phyloP scores from a whole-genome alignment of 37 sponge, comb jelly and placozoan genomes.

The Crambe crambe region DNA sequence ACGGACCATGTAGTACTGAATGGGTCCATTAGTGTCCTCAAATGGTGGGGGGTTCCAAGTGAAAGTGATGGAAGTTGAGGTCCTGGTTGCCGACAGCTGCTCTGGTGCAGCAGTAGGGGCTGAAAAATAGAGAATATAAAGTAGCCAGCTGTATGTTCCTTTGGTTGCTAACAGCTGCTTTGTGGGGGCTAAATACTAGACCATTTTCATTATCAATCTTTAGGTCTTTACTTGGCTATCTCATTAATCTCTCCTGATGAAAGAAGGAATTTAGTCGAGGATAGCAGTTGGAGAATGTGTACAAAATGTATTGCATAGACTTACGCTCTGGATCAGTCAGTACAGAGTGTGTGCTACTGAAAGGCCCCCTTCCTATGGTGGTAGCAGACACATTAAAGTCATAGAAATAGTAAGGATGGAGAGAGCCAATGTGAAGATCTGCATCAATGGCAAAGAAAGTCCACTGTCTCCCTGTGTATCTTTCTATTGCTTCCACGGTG shows the following conservation, averaged over 20 bases:
- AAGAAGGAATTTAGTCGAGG: too few relatives aligned
- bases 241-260: too few relatives aligned
- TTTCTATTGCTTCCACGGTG: neutral
- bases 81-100: neutral
- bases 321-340: slow-evolving; percentile 11
- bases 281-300: too few relatives aligned
- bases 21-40: slow-evolving; percentile 32
- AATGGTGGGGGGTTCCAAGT: slow-evolving; percentile 45
- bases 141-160: too few relatives aligned
- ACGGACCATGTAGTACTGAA: slow-evolving; percentile 24
- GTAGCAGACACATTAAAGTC: slow-evolving; percentile 28
- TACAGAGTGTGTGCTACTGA: neutral
- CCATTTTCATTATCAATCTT: too few relatives aligned
- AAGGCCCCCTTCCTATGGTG: slow-evolving; percentile 37
- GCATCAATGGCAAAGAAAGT: neutral
- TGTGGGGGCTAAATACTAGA: too few relatives aligned
- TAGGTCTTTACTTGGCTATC: too few relatives aligned
- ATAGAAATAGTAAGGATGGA: slow-evolving; percentile 42
- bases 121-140: neutral
- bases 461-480: slow-evolving; percentile 9
- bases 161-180: too few relatives aligned
- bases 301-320: too few relatives aligned
- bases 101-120: slow-evolving; percentile 43
- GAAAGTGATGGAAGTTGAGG: slow-evolving; percentile 25
- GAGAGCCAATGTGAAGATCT: neutral